Evolutionary conservation across 2,797 vertebrate genomes (phyloP).

Genomic region (Psittacula derbiana): DNA sequence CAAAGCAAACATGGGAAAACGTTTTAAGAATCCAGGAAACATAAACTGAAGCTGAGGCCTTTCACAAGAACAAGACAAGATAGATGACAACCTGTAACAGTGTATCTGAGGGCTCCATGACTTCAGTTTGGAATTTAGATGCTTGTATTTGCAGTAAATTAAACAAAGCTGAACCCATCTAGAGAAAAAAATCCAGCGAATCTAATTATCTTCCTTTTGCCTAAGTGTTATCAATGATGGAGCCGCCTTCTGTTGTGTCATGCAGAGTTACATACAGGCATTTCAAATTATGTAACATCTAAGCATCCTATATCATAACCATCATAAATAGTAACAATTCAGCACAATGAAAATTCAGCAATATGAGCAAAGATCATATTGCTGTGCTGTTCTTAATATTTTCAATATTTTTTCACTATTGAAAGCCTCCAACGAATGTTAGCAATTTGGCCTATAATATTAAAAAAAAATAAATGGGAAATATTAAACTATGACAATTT

Average conservation of each 20-base stretch:
- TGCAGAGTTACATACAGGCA: constrained; percentile 54
- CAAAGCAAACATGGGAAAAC: constrained; percentile 39
- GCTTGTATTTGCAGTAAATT: constrained; percentile 73
- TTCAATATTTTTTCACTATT: neutral
- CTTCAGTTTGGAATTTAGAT: constrained; percentile 72
- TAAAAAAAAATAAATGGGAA: neutral
- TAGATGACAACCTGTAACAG: constrained; percentile 72
- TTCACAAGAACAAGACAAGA: constrained; percentile 71
- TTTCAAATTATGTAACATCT: constrained; percentile 20
- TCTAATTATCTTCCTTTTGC: constrained; percentile 68
- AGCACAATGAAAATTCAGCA: constrained; percentile 41
- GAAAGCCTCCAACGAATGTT: neutral
- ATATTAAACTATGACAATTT: neutral
- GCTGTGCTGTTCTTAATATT: constrained; percentile 28
- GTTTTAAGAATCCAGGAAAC: constrained; percentile 48
- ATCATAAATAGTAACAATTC: neutral
- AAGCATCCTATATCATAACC: constrained; percentile 21
- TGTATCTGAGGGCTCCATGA: constrained; percentile 73
- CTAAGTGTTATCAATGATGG: constrained; percentile 60
- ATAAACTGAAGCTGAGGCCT: constrained; percentile 71
- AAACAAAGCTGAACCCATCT: constrained; percentile 74
- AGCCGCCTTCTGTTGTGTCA: constrained; percentile 54
- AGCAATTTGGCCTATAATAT: neutral
- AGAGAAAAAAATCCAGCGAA: constrained; percentile 72
- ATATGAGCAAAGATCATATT: neutral